Evolutionary conservation across 2,888 invertebrate genomes (phyloP), one percentile per base, ranked within the genome.

Genomic region (Baronia brevicornis): DNA sequence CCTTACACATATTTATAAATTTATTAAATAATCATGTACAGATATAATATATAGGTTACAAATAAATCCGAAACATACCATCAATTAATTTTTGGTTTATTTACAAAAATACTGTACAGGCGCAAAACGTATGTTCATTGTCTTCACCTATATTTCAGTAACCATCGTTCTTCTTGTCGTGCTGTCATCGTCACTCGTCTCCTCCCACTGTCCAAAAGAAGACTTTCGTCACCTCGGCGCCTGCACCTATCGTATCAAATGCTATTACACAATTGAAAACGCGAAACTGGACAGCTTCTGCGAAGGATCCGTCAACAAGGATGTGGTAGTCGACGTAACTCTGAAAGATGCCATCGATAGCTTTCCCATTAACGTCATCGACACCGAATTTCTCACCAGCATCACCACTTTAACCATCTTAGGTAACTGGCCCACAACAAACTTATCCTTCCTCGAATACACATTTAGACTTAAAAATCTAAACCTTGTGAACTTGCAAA

Each of bases 281-380:
- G 37, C 66, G 1, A 40, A 22, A 1, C 59, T 80, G 0, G 61
- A 62, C 0, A 35, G 44, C 2, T 41, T 63, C 1, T 82, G 82
- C 41, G 54, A 44, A 11, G 70, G 65, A n/a, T 56, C 79, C 4
- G 50, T 57, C 15, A 80, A 79, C 44, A 51, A 51, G 15, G 62
- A 60, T 2, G 66, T 65, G 8, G 50, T 31, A 4, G 54, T 79
- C 1, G 64, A 72, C 14, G 46, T 80, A 4, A 60, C 51, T 0
- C 48, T 82, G 7, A 54, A 43, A 1, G 52, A 75, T 5, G 67
- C 68, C 3, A 41, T 46, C 1, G 46, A 71, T 5, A 39, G 38
- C 12, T 64, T 63, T 25, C 59, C 68, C 14, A 35, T 54, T 0
- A 32, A 46, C 4, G 39, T 50, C 2, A 36, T 41, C 1, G 63